Conservation (phyloP, 2,888 invertebrate species). For the Oscheius sp. region DNA sequence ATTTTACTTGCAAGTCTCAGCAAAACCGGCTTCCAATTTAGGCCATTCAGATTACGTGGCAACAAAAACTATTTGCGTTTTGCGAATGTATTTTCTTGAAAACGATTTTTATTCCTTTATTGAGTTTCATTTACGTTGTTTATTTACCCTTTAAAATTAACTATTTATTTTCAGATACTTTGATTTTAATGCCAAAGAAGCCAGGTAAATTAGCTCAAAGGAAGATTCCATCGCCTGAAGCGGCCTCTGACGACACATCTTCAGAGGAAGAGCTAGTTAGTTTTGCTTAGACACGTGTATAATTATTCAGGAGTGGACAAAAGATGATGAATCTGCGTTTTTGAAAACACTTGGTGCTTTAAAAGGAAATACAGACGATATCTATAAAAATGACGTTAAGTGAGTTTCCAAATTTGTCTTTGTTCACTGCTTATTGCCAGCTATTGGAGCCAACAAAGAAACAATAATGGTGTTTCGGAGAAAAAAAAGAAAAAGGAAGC, state of each 20-base stretch:
- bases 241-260: conserved; percentile 1
- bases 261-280: conserved; percentile 23
- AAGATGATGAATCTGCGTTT: conserved; percentile 84
- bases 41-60: too few species aligned
- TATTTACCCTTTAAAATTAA: too few species aligned
- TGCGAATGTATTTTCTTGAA: too few species aligned
- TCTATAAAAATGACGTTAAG: conserved; percentile 80
- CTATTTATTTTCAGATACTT: too few species aligned
- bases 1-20: too few species aligned
- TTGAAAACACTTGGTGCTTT: conserved; percentile 84
- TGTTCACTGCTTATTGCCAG: not conserved
- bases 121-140: too few species aligned
- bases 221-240: not conserved
- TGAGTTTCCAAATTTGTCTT: not conserved
- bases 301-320: conserved; percentile 74
- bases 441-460: conserved; percentile 9
- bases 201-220: too few species aligned
- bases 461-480: conserved; percentile 14
- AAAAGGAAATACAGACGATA: conserved; percentile 85
- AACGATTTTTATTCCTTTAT: too few species aligned
- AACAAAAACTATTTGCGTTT: too few species aligned
- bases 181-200: too few species aligned
- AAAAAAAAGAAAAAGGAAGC: conserved; percentile 70
- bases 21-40: too few species aligned
- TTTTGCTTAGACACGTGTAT: not conserved